Conservation (phyloP, 1,140 invertebrate genomes). For the Pseudobourletiella spinata region DNA sequence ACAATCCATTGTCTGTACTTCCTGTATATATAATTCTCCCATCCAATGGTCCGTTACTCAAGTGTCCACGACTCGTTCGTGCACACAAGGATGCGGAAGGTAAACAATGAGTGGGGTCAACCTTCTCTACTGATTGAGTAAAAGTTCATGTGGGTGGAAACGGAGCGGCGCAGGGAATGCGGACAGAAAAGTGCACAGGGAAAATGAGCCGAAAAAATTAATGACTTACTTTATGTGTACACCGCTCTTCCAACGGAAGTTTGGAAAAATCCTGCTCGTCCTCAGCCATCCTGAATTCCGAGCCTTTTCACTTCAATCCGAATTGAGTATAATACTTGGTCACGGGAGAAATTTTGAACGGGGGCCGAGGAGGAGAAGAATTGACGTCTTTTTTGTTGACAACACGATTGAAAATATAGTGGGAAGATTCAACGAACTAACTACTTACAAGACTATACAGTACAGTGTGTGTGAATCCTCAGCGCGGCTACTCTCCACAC, state of each 20-base stretch:
- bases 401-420: neutral
- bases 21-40: too few species aligned
- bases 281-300: slow-evolving; percentile 17
- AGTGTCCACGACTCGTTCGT: too few species aligned
- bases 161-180: too few species aligned
- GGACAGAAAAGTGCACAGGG: too few species aligned
- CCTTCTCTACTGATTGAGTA: neutral
- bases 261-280: slow-evolving; percentile 84
- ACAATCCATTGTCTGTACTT: too few species aligned
- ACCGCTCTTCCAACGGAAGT: slow-evolving; percentile 79
- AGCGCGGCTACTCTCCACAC: too few species aligned
- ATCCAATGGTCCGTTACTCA: too few species aligned
- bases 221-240: slow-evolving; percentile 71
- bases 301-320: neutral
- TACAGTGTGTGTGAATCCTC: too few species aligned
- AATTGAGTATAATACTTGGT: neutral
- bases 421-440: neutral
- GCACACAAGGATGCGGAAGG: too few species aligned
- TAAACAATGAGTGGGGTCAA: neutral
- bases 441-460: too few species aligned
- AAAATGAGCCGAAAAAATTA: too few species aligned
- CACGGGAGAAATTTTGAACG: neutral
- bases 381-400: too few species aligned
- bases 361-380: neutral
- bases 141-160: neutral